Base-by-base conservation (phyloP, 2,888 invertebrate species). In the Anthophora plumipes region DNA sequence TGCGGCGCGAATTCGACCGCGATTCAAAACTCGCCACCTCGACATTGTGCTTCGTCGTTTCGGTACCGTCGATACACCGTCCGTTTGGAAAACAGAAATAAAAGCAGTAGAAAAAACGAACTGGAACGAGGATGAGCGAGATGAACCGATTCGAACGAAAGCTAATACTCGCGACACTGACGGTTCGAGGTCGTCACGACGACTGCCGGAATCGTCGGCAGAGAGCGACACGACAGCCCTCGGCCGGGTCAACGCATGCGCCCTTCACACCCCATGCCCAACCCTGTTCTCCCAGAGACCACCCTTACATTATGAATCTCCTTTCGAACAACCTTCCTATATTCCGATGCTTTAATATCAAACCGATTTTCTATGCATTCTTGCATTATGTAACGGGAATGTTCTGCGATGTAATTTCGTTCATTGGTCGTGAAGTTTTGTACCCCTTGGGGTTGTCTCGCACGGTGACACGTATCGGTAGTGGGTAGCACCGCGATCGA, bases 211-310 rank as follows among this genome's bases (percentile, higher is more conserved):
- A 72, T 70, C 69, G 87, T 78, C 85, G 87, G 76, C 83, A 87
- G 89, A 89, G 87, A 87, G 89, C 90, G 86, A 79, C 85, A 84
- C 84, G 86, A 88, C 90, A 91, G 91, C 91, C 92, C 92, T 90
- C 90, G 90, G 87, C 92, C 90, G 91, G 92, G 92, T 86, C 81
- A 88, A 87, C 91, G 91, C 91, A 90, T 90, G 91, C 91, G 91
- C 84, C 82, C 77, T 87, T 72, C 61, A 55, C 60, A 74, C 77
- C 83, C 85, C 81, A 88, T 90, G 90, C 88, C 88, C 89, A 90
- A 90, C 91, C 91, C 89, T 87, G 77, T 85, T 89, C 87, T 86
- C 77, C 72, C 76, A 85, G 72, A 85, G 87, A 83, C 86, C 83
- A 85, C 89, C 90, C 89, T 89, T 76, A 61, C 39, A 12, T 20